Base-by-base conservation (phyloP, 2,113 vertebrate species). In the Campylorhamphus procurvoides region DNA sequence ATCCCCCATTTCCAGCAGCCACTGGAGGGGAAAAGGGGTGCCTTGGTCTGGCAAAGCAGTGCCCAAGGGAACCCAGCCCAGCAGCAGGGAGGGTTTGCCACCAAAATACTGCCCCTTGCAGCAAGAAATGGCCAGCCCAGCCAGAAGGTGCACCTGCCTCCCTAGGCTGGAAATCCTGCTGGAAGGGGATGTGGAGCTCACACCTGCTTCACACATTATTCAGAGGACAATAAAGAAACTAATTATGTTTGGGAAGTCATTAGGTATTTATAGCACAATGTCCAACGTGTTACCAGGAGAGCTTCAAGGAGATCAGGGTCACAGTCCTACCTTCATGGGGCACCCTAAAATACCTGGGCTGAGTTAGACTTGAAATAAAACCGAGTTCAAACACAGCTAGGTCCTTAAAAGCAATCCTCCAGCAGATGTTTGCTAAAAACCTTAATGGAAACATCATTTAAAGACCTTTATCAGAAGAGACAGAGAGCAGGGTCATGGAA, bases 61-160 rank as follows among this genome's bases (percentile, higher is more conserved):
- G 42, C 3, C 20, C 1, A 17, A 17, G 12, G 53, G 16, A 63
- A 18, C 31, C 14, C 39, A 56, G 66, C n/a, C 14, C 77, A 42
- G 64, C n/a, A 60, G 17, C 4, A 10, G 13, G n/a, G 23, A 58
- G 27, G n/a, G 29, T 18, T 18, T 56, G 49, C 44, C 3, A 49
- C 31, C 33, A 4, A 20, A 56, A 44, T 2, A 14, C 28, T 35
- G 6, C 1, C 42, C 22, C 60, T 14, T 2, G 0, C 2, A 39
- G 17, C 9, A 29, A 35, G 35, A 14, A 50, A 20, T 28, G 63
- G 63, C n/a, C 78, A 17, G 59, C 55, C 42, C 39, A 60, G 58
- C 7, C 63, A 40, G 37, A 24, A 53, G n/a, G 25, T 12, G 4
- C 13, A 39, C 3, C 63, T 33, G 11, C 62, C 40, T 49, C 69